These are phyloP conservation scores for Lepus timidus DNA, from an alignment of 2,113 vertebrate genomes.

Conservation along the genomic window DNA sequence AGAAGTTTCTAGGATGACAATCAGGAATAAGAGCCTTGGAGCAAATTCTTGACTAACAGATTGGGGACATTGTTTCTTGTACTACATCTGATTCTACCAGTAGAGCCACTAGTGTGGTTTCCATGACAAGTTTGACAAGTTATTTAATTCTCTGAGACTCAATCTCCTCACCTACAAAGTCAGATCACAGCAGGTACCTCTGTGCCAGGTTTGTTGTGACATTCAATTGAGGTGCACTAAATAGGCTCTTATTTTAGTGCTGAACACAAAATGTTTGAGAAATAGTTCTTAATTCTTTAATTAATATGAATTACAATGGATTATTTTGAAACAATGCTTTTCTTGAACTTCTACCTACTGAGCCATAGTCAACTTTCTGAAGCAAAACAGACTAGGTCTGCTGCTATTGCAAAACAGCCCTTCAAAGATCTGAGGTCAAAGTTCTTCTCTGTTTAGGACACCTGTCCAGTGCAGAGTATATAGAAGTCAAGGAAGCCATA, in stretches of 20 bases:
- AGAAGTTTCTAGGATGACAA: neutral
- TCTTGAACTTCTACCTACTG: constrained; percentile 9
- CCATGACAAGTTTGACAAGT: neutral
- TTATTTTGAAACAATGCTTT: neutral
- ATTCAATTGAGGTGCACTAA: neutral
- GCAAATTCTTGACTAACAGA: neutral
- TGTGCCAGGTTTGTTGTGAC: neutral
- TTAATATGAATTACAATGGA: neutral
- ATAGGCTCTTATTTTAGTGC: neutral
- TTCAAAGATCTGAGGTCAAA: neutral
- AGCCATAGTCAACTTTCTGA: neutral
- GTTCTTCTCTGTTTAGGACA: neutral
- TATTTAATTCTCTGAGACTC: neutral
- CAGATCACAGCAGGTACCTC: neutral
- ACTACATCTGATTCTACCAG: neutral
- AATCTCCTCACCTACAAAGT: neutral
- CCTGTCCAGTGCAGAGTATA: neutral
- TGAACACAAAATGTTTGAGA: neutral
- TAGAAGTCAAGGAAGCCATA: neutral
- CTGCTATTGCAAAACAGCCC: neutral
- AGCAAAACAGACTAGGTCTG: neutral
- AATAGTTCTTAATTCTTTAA: neutral
- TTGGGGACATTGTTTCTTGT: neutral
- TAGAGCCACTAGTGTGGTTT: neutral
- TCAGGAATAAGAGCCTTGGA: neutral